Percentiles rank a stretch among this genome's conserved stretches.
These are phyloP conservation scores for Urocynchramus pylzowi DNA, from an alignment of 2,113 vertebrate genomes.

Conservation along the genomic window DNA sequence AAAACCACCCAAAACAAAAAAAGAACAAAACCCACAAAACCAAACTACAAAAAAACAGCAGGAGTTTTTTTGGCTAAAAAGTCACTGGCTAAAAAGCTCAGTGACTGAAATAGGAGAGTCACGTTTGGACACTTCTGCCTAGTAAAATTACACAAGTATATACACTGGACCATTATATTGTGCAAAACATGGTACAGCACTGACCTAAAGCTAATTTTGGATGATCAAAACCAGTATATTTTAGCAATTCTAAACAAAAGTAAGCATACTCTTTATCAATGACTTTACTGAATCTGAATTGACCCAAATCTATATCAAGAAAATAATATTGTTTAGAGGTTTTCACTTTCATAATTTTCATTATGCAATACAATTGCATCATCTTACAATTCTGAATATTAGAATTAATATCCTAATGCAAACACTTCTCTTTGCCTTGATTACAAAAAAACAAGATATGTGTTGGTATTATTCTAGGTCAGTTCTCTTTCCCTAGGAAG, in stretches of 20 bases:
- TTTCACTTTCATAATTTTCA: neutral
- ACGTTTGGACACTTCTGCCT: neutral
- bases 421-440: neutral
- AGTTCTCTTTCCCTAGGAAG: neutral
- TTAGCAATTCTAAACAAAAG: neutral
- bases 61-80: neutral
- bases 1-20: neutral
- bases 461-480: neutral
- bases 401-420: neutral
- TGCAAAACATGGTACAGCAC: neutral
- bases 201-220: neutral
- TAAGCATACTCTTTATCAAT: neutral
- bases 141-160: neutral
- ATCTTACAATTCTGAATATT: neutral
- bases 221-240: neutral
- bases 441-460: neutral
- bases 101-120: neutral
- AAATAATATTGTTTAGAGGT: neutral
- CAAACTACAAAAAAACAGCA: too few relatives aligned
- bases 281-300: neutral
- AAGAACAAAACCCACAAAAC: neutral
- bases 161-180: neutral
- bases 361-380: neutral
- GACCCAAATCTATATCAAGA: neutral
- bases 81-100: neutral